These are phyloP conservation scores for Crioceris asparagi DNA, from an alignment of 2,888 invertebrate genomes.

Conservation along the genomic window DNA sequence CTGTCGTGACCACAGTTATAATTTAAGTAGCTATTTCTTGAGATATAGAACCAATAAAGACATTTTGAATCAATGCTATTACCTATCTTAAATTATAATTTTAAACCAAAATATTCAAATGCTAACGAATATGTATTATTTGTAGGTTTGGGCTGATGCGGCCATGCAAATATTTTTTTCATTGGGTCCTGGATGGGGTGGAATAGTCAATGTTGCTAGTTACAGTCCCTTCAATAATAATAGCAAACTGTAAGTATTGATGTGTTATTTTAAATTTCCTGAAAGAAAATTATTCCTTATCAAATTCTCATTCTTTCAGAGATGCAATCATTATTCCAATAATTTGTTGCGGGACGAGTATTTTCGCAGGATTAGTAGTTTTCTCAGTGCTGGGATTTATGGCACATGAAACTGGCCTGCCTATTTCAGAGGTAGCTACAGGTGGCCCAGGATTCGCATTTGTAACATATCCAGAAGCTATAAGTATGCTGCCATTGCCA, in stretches of 20 bases:
- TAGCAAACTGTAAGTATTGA: conserved; percentile 50
- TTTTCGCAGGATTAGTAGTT: conserved; percentile 70
- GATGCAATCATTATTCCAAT: conserved; percentile 62
- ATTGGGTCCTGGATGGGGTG: conserved; percentile 80
- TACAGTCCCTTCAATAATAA: conserved; percentile 69
- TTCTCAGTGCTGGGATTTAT: conserved; percentile 71
- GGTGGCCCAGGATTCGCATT: conserved; percentile 71
- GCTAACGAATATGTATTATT: too few species aligned
- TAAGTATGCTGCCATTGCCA: conserved; percentile 61
- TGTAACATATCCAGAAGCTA: conserved; percentile 69
- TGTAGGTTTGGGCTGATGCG: conserved; percentile 83
- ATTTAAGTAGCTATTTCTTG: too few species aligned
- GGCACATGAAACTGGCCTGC: conserved; percentile 58
- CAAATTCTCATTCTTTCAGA: conserved; percentile 42
- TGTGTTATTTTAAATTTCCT: too few species aligned
- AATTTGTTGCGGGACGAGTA: conserved; percentile 63
- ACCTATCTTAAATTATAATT: too few species aligned
- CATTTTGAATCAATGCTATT: too few species aligned
- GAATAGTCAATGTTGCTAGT: conserved; percentile 75
- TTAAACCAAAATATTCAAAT: too few species aligned
- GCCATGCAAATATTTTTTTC: conserved; percentile 90
- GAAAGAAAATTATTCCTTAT: too few species aligned
- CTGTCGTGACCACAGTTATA: too few species aligned
- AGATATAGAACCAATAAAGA: too few species aligned
- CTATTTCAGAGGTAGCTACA: conserved; percentile 65